These are phyloP conservation scores for Nasonia giraulti DNA, from an alignment of 1,140 invertebrate species.

Conservation along the genomic window DNA sequence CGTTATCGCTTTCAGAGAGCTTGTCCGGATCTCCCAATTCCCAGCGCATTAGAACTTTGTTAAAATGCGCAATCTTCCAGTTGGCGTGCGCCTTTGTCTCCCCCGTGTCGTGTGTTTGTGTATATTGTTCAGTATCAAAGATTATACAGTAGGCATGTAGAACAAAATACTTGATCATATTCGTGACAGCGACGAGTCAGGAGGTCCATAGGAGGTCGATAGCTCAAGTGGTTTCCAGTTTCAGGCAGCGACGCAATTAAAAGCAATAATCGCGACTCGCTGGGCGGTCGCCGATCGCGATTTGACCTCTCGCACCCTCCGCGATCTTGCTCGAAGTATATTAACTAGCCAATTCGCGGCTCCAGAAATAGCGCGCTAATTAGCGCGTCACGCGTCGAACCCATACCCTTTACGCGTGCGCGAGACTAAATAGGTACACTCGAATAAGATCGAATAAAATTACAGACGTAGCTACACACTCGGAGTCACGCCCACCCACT, in stretches of 20 bases:
- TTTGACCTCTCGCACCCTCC: neutral
- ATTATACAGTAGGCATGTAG: neutral
- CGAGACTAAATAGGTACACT: neutral
- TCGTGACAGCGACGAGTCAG: too few species aligned
- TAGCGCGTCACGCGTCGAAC: neutral
- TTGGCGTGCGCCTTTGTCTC: neutral
- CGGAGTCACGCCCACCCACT: slow-evolving; percentile 10
- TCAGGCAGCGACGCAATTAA: neutral
- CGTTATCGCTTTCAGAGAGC: slow-evolving; percentile 31
- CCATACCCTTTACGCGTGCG: too few species aligned
- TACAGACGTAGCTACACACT: neutral
- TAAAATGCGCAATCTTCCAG: slow-evolving; percentile 50
- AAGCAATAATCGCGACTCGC: slow-evolving; percentile 4
- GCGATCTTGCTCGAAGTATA: neutral
- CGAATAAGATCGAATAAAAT: slow-evolving; percentile 2
- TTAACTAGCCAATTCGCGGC: neutral
- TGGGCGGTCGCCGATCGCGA: too few species aligned
- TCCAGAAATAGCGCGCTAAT: neutral
- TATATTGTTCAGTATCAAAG: too few species aligned
- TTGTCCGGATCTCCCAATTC: slow-evolving; percentile 18
- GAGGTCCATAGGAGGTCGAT: neutral
- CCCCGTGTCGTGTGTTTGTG: neutral
- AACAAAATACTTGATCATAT: neutral
- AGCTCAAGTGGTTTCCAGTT: neutral
- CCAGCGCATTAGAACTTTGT: slow-evolving; percentile 41